Evolutionary conservation across 92 coral and sea anemone species (phyloP), one percentile per base, ranked within the genome.

Genomic region (Parazoanthus darwini): DNA sequence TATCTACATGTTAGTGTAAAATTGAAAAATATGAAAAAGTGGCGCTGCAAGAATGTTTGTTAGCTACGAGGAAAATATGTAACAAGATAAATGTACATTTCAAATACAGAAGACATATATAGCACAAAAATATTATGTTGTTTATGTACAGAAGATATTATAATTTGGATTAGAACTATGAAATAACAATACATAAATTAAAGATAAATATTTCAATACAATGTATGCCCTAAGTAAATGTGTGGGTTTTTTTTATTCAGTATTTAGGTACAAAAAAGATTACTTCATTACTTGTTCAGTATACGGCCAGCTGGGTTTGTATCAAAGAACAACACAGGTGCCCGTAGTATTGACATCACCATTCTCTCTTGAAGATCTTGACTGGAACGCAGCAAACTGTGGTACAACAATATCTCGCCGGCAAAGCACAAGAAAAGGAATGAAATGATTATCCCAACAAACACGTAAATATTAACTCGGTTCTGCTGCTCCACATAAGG

Each of bases 271-370:
- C n/a, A 38, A 13, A 15, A 38, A 10, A 22, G 3, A 39, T 39
- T 39, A 39, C 15, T 36, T 8, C 43, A 48, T 67, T 67, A 82
- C 86, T 67, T 82, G 56, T 82, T 82, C 7, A 82, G 77, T 66
- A 82, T 82, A 11, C 86, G 86, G 10, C 86, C 86, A 65, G 86
- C 86, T 42, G 86, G 86, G 8, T 82, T 82, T 38, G 86, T 82
- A 20, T 82, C 86, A 46, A 82, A 82, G 22, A 82, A 68, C 58
- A 82, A 43, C 42, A 82, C 86, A 42, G 86, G 86, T n/a, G 86
- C 72, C 59, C 39, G 67, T 43, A 82, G 43, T 18, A 82, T 46
- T 68, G 86, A 37, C 86, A 67, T 82, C 33, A 82, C 18, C 86
- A 82, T 82, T 23, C 43, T 82, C 26, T 82, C 86, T n/a, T 82